Evolutionary conservation across 2,888 invertebrate species (phyloP).

Genomic region (Noctuana brunneofusca): DNA sequence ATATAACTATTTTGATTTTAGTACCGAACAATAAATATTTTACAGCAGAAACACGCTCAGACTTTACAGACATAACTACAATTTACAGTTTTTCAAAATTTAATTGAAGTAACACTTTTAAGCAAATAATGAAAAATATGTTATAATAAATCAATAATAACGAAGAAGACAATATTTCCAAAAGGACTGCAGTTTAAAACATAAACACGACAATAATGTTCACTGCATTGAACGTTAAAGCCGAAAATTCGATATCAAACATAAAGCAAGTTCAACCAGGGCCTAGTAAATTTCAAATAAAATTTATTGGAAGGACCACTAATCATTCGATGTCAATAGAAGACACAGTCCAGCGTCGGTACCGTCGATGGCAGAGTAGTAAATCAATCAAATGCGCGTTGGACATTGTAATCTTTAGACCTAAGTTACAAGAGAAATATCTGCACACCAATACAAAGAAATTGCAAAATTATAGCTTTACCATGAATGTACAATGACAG

Average conservation of each 20-base stretch:
- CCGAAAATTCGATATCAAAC: background rate
- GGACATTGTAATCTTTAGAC: constrained; percentile 49
- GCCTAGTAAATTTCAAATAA: constrained; percentile 16
- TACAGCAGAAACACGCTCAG: background rate
- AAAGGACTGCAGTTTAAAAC: too few relatives aligned
- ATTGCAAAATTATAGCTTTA: too few relatives aligned
- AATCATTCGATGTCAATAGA: constrained; percentile 48
- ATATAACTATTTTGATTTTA: background rate
- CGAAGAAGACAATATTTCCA: background rate
- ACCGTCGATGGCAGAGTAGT: constrained; percentile 66
- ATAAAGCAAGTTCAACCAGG: background rate
- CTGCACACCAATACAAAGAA: background rate
- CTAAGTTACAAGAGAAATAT: constrained; percentile 41
- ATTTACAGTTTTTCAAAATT: too few relatives aligned
- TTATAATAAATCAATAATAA: background rate
- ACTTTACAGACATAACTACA: background rate
- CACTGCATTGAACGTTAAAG: background rate
- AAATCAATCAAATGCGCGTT: constrained; percentile 73
- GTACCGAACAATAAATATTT: background rate
- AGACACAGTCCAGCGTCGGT: constrained; percentile 51
- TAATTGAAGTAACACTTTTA: background rate
- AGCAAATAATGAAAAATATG: background rate
- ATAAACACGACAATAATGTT: background rate
- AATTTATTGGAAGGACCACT: constrained; percentile 36
- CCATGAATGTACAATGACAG: too few relatives aligned